Evolutionary conservation across 2,888 invertebrate genomes (phyloP), one percentile per base, ranked within the genome.

Genomic region (Diarsia dahlii): DNA sequence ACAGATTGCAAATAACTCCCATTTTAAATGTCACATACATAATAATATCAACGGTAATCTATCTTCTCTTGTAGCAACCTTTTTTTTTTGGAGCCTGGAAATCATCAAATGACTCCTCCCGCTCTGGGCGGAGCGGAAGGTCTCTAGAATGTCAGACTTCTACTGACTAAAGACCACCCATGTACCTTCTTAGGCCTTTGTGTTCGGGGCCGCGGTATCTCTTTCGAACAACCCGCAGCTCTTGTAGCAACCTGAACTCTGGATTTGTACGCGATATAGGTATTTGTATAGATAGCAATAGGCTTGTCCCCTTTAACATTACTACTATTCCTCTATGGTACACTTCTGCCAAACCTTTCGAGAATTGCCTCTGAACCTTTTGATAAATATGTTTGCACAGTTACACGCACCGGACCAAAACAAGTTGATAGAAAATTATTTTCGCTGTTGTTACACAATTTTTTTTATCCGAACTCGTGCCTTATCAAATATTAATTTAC

Each of bases 401-500:
- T n/a, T 60, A 79, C 46, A 72, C 62, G 60, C 60, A 52, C 66
- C 65, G 34, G 4, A 60, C 20, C 15, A 48, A 56, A 72, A 69
- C 60, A 52, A 39, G 46, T 68, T 60, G 46, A 76, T 68, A 80
- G 67, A 72, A 72, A 73, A 75, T 77, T 71, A 67, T 68, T 78
- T 76, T 76, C 65, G 62, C 60, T 73, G 78, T 67, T 72, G 75
- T 84, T 76, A 74, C 62, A 81, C 66, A 74, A 65, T 74, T 74
- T 81, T 81, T 64, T 70, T 52, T 64, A 76, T 76, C 58, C 56
- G n/a, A 50, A 81, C 78, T 67, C 70, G 45, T 58, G 65, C 64
- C 87, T 89, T 92, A 92, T 92, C 91, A 84, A 87, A 87, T 89
- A 88, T 88, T 89, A 90, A 90, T 91, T 91, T 90, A 84, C 84